Base-by-base conservation (phyloP, 1,140 invertebrate genomes). In the Chionoecetes opilio region DNA sequence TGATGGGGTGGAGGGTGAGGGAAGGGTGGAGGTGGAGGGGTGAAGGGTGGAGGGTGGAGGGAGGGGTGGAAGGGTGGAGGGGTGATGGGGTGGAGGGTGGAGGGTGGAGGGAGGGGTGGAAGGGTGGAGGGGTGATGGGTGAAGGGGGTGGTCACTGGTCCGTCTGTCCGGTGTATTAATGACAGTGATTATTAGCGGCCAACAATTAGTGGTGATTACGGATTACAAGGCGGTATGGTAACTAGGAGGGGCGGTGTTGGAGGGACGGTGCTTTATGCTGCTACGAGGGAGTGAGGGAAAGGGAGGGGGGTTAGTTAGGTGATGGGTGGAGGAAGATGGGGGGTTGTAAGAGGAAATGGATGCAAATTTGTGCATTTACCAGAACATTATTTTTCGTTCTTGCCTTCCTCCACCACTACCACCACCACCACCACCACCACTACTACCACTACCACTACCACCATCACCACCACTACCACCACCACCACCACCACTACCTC, bases 181-280 rank as follows among this genome's bases (percentile, higher is more conserved):
- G 63, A 75, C 63, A n/a, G 63, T 75, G 63, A 75, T 75, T 75
- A 75, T 75, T 75, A 26, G 63, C 63, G 63, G 63, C 63, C 63
- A 75, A n/a, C 63, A 75, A 75, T 75, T 75, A 75, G 63, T 75
- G 63, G 63, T 26, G 63, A 75, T 75, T 75, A 75, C 5, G 63
- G 63, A 75, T 75, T 75, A 75, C 63, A 75, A 75, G 63, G 63
- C 63, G 63, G 63, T 6, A 26, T 75, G 63, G n/a, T 75, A n/a
- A 75, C 63, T 21, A 26, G 63, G 63, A 53, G 63, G 63, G 63
- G 21, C 26, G 63, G 63, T 6, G 63, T n/a, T n/a, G n/a, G 63
- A 75, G 21, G 63, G 63, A 11, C 21, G 63, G 63, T 75, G n/a
- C 63, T 75, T 75, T 75, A 75, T 75, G 63, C 21, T 5, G 63